Base-by-base conservation (phyloP, 2,797 vertebrate species). In the Ispidina lecontei region DNA sequence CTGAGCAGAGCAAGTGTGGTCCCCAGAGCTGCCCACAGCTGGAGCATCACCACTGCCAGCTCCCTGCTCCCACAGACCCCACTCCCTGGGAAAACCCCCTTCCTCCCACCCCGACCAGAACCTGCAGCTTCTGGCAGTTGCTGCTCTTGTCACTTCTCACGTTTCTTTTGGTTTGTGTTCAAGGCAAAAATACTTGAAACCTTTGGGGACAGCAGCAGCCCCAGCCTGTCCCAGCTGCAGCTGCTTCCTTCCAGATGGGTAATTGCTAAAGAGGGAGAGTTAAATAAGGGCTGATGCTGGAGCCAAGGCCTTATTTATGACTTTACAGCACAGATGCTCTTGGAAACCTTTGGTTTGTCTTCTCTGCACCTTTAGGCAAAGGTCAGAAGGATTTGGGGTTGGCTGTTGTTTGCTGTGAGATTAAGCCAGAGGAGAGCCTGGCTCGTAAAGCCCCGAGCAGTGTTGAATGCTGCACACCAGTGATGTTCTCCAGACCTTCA, bases 21-120 rank as follows among this genome's bases (percentile, higher is more conserved):
- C 37, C 4, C 1, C 8, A 9, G 47, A 37, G n/a, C 28, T 1
- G 3, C 28, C 16, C 6, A 2, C 0, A 8, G 65, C 41, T 54
- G 4, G 15, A 56, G 22, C 35, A 21, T 46, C 18, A 2, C 35
- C 22, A 1, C 8, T 43, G 44, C 20, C 41, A 22, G 37, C 58
- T 56, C 58, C 20, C 35, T 12, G 23, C 58, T 58, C 37, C 43
- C 73, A 8, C 37, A 22, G 33, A 8, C 23, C 35, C 47, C 22
- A 1, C 35, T 23, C 51, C 2, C 1, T 17, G 12, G 3, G 8
- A 49, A 47, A 37, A 29, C 59, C 20, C 15, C 20, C 49, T 44
- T n/a, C 15, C 49, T 28, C 28, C 33, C 26, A 26, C 51, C 19
- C 4, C 28, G 41, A 4, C 20, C 56, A 51, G 41, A 41, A 21